These are phyloP conservation scores for Pangasius macronema DNA, from an alignment of 2,797 vertebrate genomes.

Conservation along the genomic window DNA sequence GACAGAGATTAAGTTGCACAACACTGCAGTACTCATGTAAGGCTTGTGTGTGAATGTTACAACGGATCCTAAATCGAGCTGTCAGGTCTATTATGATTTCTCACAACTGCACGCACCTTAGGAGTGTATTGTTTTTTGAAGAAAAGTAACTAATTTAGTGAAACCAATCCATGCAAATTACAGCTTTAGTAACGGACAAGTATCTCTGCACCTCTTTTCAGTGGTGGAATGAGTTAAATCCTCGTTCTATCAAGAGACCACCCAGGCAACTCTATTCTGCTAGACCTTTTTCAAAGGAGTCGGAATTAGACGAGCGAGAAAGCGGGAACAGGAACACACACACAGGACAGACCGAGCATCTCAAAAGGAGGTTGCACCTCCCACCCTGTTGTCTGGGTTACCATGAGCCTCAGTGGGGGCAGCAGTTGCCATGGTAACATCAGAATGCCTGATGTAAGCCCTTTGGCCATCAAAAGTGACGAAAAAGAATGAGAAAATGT, in stretches of 20 bases:
- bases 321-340: slow-evolving; percentile 29
- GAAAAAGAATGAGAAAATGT: slow-evolving; percentile 32
- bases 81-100: neutral
- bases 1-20: neutral
- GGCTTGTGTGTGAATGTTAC: neutral
- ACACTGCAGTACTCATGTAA: neutral
- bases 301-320: slow-evolving; percentile 30
- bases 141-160: neutral
- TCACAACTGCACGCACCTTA: neutral
- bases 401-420: slow-evolving; percentile 53
- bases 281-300: slow-evolving; percentile 41
- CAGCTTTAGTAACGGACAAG: slow-evolving; percentile 13
- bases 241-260: slow-evolving; percentile 37
- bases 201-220: slow-evolving; percentile 12
- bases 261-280: slow-evolving; percentile 40
- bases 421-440: slow-evolving; percentile 59
- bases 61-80: neutral
- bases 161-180: slow-evolving; percentile 8
- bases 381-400: slow-evolving; percentile 54
- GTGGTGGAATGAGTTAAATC: slow-evolving; percentile 20
- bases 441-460: slow-evolving; percentile 51
- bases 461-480: slow-evolving; percentile 46
- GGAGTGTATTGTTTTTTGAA: neutral
- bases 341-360: slow-evolving; percentile 38
- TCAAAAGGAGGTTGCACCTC: slow-evolving; percentile 49